phyloP scores from a whole-genome alignment of 2,113 vertebrate genomes.

The Athene noctua region DNA sequence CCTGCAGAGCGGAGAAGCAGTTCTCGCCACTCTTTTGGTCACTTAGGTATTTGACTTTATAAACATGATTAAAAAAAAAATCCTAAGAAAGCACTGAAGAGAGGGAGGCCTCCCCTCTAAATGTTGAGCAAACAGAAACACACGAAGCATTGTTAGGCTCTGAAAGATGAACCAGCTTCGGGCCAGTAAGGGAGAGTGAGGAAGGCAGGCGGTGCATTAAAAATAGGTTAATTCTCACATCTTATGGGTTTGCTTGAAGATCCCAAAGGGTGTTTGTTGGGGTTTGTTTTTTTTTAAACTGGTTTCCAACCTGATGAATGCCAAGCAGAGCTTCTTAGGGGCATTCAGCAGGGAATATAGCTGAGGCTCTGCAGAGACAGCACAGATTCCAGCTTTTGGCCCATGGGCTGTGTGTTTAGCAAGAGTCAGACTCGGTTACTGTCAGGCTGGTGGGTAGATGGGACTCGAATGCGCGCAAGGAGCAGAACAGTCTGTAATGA shows the following conservation, averaged over 20 bases:
- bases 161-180: slow-evolving; percentile 41
- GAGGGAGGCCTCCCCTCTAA: slow-evolving; percentile 17
- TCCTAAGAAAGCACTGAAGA: slow-evolving; percentile 37
- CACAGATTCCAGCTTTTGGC: neutral
- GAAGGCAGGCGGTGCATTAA: slow-evolving; percentile 28
- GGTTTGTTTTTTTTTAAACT: neutral
- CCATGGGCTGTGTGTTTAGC: rapidly evolving
- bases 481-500: neutral
- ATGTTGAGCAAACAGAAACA: slow-evolving; percentile 61
- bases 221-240: slow-evolving; percentile 11
- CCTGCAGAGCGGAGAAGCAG: slow-evolving; percentile 6
- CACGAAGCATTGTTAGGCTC: slow-evolving; percentile 41
- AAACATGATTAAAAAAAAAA: slow-evolving; percentile 44
- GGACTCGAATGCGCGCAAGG: neutral
- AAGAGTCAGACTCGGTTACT: neutral
- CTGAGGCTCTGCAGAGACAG: neutral
- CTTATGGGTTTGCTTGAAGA: neutral
- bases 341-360: neutral
- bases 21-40: neutral
- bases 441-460: neutral
- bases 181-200: neutral
- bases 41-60: slow-evolving; percentile 60
- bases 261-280: neutral
- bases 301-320: neutral
- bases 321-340: neutral